A percentile compares a stretch with the other conserved stretches of the same genome.
Evolutionary conservation across 2,888 invertebrate species (phyloP).

Genomic region (Papilio demoleus): DNA sequence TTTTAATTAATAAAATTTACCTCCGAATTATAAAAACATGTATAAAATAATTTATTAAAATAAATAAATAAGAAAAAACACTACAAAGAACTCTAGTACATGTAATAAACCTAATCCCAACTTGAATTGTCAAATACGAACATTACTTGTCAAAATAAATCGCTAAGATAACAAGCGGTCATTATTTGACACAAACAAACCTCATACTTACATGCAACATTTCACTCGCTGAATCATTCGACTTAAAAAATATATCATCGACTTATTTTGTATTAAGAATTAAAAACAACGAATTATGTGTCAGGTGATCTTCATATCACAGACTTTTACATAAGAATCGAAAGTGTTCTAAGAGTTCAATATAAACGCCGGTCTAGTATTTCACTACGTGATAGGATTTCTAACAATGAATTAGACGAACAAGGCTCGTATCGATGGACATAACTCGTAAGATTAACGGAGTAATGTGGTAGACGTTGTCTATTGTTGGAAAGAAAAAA

Average conservation of each 20-base stretch:
- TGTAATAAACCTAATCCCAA: no score
- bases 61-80: no score
- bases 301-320: background rate
- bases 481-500: background rate
- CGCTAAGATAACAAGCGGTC: no score
- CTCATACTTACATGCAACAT: no score
- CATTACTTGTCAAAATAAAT: no score
- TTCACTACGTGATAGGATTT: slow-evolving; percentile 1
- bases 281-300: background rate
- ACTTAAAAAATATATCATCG: no score
- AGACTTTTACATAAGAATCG: background rate
- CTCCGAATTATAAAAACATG: background rate
- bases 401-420: background rate
- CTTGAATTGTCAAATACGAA: no score
- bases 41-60: background rate
- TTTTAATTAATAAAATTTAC: background rate
- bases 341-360: background rate
- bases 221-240: no score
- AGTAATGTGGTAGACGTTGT: background rate
- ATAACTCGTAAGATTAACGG: background rate
- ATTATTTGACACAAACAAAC: no score
- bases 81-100: no score
- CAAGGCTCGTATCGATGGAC: background rate
- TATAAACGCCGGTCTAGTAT: background rate
- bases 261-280: no score